Evolutionary conservation across 2,888 invertebrate species (phyloP).

Genomic region (Mimachlamys varia): DNA sequence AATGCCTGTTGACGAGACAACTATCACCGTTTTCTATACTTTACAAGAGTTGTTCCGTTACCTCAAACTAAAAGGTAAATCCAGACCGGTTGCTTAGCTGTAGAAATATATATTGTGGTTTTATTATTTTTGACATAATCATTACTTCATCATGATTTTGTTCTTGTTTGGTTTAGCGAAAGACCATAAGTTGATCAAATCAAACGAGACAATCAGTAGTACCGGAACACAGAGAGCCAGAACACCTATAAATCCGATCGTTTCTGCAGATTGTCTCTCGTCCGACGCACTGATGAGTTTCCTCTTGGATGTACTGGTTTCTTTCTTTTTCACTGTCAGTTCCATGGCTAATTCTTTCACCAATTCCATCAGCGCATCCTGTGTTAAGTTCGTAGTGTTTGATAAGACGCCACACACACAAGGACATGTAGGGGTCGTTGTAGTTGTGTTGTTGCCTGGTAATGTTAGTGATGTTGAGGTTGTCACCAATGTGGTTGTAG

Average conservation of each 20-base stretch:
- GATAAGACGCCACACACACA: background rate
- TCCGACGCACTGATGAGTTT: constrained; percentile 12
- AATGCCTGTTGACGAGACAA: no score
- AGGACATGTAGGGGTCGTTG: background rate
- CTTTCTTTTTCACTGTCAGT: background rate
- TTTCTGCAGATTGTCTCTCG: background rate
- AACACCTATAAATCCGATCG: background rate
- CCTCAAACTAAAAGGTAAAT: no score
- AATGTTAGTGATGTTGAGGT: background rate
- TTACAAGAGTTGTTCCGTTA: no score
- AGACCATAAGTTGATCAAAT: background rate
- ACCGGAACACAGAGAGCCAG: background rate
- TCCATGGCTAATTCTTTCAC: background rate
- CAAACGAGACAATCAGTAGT: background rate
- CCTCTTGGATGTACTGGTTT: background rate
- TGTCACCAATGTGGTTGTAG: background rate
- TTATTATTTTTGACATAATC: no score
- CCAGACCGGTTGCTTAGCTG: no score
- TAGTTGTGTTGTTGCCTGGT: background rate
- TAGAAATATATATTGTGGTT: no score
- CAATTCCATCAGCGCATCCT: background rate
- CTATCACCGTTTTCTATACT: no score
- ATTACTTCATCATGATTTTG: no score
- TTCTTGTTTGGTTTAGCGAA: background rate
- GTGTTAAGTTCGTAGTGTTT: background rate